A percentile compares a stretch with the other conserved stretches of the same genome.
Conservation (phyloP, 1,140 invertebrate species). For the Hirudo medicinalis region DNA sequence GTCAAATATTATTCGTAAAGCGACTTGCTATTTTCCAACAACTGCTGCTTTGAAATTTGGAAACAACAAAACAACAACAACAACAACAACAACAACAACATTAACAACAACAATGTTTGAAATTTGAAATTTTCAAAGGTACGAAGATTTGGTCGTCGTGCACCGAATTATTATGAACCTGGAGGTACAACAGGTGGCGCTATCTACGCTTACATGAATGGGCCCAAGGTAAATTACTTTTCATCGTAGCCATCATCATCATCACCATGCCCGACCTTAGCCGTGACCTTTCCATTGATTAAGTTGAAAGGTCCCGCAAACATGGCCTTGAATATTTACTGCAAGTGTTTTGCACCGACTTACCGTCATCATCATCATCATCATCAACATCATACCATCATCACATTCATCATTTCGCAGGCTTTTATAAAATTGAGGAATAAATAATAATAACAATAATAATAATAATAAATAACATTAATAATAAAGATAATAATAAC, state of each 20-base stretch:
- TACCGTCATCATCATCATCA: too few relatives aligned
- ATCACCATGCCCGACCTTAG: too few relatives aligned
- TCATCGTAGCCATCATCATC: background rate
- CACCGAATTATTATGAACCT: conserved; percentile 77
- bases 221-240: conserved; percentile 7
- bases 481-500: too few relatives aligned
- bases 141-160: conserved; percentile 48
- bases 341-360: background rate
- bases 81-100: too few relatives aligned
- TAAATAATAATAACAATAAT: background rate
- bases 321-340: background rate
- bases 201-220: conserved; percentile 34
- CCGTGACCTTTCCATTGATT: background rate
- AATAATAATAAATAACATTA: background rate
- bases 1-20: too few relatives aligned
- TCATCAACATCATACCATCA: too few relatives aligned
- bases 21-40: too few relatives aligned
- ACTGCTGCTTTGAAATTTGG: too few relatives aligned
- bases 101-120: too few relatives aligned
- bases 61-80: too few relatives aligned
- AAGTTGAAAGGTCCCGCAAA: background rate
- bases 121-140: conserved; percentile 15
- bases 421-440: too few relatives aligned
- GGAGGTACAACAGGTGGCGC: conserved; percentile 39
- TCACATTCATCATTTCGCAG: too few relatives aligned